Conservation (phyloP, 2,888 invertebrate genomes). For the Drosophila emarginata region DNA sequence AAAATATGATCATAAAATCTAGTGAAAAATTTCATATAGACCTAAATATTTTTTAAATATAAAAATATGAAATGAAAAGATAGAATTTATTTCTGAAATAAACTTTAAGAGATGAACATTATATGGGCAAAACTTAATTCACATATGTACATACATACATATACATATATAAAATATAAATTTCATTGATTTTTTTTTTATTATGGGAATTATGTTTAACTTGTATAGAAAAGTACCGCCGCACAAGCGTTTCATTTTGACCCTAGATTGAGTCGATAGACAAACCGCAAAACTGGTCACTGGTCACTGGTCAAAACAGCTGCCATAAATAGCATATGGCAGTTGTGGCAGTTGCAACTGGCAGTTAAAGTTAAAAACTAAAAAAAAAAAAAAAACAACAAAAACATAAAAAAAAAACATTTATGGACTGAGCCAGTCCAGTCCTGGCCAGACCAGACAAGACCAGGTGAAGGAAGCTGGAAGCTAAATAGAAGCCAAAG, state of each 20-base stretch:
- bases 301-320: slow-evolving; percentile 36
- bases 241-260: slow-evolving; percentile 21
- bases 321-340: slow-evolving; percentile 59
- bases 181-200: too few species aligned
- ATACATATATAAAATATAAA: too few species aligned
- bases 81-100: too few species aligned
- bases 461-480: slow-evolving; percentile 4
- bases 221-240: slow-evolving; percentile 25
- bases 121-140: too few species aligned
- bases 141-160: too few species aligned
- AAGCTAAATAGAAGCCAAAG: slow-evolving; percentile 16
- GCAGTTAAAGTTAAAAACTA: slow-evolving; percentile 2
- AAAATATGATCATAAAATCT: too few species aligned
- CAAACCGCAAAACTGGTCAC: slow-evolving; percentile 35
- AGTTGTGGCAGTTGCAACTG: slow-evolving; percentile 34
- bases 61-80: too few species aligned
- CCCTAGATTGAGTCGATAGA: slow-evolving; percentile 1
- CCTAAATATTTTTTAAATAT: too few species aligned
- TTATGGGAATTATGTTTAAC: slow-evolving; percentile 16
- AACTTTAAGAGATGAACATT: too few species aligned
- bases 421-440: slow-evolving; percentile 1
- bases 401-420: not conserved
- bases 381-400: not conserved
- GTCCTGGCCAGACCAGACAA: not conserved
- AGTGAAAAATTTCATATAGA: too few species aligned